Evolutionary conservation across 2,888 invertebrate genomes (phyloP), one percentile per base, ranked within the genome.

Genomic region (Agapetus fuscipes): DNA sequence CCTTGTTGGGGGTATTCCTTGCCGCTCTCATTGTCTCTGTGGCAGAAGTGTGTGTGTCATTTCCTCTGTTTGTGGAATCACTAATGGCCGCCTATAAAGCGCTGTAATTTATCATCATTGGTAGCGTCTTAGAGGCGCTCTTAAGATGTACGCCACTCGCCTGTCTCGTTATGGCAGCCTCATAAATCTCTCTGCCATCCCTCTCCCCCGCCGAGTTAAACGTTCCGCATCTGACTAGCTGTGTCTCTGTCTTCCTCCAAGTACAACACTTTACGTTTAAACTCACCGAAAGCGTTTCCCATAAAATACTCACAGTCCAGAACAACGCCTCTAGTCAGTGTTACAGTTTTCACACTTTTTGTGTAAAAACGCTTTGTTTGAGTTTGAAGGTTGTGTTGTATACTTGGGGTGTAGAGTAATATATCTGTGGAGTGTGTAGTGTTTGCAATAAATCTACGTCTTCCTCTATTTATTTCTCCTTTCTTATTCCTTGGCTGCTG

Each of bases 381-480:
- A n/a, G 20, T 9, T 20, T 9, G 20, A 4, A 9, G 9, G 4
- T 20, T 20, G 4, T 6, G 5, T 20, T 58, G 54, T 54, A 55
- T 43, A 44, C 36, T 41, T 43, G 45, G 45, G 45, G 42, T 42
- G 45, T 42, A 36, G 39, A 42, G 45, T 45, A 48, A 45, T 45
- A 45, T 43, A 48, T 48, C 43, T 48, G 41, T 11, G 39, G 28
- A 31, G 41, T 44, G 50, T 48, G 49, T 49, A 60, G 58, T 58
- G 58, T 57, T 58, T 55, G 64, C 60, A 61, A 66, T 66, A 66
- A 66, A 66, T 66, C 61, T 57, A 53, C 56, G 60, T 60, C 59
- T 56, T 54, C 53, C 53, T 60, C 56, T 64, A 65, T 65, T 64
- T 66, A 66, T 65, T 64, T 64, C 51, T 49, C 51, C 49, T 51